Conservation (phyloP, 2,113 vertebrate genomes). For the Pionites leucogaster region DNA sequence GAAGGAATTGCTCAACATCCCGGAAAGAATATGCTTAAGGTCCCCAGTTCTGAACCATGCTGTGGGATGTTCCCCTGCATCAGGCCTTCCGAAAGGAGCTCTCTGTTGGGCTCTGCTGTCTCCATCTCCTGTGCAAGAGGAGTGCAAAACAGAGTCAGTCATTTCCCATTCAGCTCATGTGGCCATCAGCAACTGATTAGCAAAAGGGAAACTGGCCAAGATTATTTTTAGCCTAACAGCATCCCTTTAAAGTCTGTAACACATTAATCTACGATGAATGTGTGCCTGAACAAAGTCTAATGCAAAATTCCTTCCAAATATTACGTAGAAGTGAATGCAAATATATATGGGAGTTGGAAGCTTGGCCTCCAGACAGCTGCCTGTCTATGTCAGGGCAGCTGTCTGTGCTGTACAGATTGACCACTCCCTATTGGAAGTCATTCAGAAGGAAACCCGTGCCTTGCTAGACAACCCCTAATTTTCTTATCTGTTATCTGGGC, state of each 20-base stretch:
- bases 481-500: not conserved
- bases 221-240: not conserved
- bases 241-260: not conserved
- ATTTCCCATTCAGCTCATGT: not conserved
- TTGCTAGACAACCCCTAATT: not conserved
- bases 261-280: not conserved
- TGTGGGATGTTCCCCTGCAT: not conserved
- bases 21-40: not conserved
- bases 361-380: not conserved
- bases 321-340: not conserved
- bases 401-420: not conserved
- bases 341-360: accelerated
- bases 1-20: not conserved
- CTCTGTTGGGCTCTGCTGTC: not conserved
- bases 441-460: not conserved
- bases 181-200: not conserved
- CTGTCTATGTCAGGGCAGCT: not conserved
- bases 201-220: not conserved
- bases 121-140: not conserved
- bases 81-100: not conserved
- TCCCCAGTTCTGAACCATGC: not conserved
- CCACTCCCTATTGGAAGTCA: not conserved
- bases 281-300: not conserved
- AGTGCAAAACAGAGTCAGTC: not conserved
- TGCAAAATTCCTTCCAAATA: not conserved